Evolutionary conservation across 37 sponge, comb jelly and placozoan genomes (phyloP).

Genomic region (Spongia lamella): DNA sequence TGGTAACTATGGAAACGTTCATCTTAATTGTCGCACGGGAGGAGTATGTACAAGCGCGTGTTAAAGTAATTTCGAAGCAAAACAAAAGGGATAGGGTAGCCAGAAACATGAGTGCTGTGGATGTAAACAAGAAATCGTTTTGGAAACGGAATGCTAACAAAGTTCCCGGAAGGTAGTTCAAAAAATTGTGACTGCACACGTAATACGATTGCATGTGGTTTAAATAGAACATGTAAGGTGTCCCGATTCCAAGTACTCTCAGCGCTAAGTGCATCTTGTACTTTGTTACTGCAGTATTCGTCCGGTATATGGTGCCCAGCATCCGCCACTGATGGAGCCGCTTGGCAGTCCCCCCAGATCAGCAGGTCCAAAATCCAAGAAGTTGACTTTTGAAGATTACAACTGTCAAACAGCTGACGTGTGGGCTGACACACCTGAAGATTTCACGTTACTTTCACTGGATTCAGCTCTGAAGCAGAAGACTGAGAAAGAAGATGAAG

Average conservation of each 20-base stretch:
- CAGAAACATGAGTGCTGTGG: slow-evolving; percentile 18
- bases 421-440: slow-evolving; percentile 74
- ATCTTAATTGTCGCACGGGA: too few relatives aligned
- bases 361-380: background rate
- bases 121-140: slow-evolving; percentile 51
- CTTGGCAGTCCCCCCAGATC: slow-evolving; percentile 3
- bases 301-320: slow-evolving; percentile 54
- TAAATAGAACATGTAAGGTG: background rate
- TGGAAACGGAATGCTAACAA: slow-evolving; percentile 75
- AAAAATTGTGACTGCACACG: background rate
- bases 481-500: background rate
- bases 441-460: slow-evolving; percentile 30
- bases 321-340: slow-evolving; percentile 39
- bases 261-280: too few relatives aligned
- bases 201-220: background rate
- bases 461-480: slow-evolving; percentile 8
- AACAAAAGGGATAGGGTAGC: too few relatives aligned
- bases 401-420: slow-evolving; percentile 76
- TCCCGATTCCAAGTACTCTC: background rate
- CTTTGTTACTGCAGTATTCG: slow-evolving; percentile 20
- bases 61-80: too few relatives aligned
- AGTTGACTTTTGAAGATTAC: slow-evolving; percentile 78
- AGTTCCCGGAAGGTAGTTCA: slow-evolving; percentile 70
- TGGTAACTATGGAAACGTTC: too few relatives aligned
- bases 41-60: too few relatives aligned